These are phyloP conservation scores for Pseudanteris insignis DNA, from an alignment of 2,888 invertebrate genomes.

Conservation along the genomic window DNA sequence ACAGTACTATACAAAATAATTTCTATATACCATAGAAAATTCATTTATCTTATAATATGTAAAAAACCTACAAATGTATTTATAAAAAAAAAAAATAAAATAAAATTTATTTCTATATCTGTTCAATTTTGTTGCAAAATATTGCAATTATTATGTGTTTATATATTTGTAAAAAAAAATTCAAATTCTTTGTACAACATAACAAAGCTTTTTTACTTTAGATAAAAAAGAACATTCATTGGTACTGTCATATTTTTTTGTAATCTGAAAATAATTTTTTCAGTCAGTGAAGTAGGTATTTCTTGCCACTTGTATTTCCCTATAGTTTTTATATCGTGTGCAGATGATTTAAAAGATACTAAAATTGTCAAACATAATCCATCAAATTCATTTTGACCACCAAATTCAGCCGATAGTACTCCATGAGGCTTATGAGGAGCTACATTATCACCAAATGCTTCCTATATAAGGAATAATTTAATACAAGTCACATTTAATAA, in stretches of 20 bases:
- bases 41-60: too few relatives aligned
- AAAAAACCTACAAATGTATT: too few relatives aligned
- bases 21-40: too few relatives aligned
- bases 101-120: too few relatives aligned
- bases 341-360: constrained; percentile 83
- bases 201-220: constrained; percentile 9
- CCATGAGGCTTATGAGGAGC: constrained; percentile 87
- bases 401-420: constrained; percentile 79
- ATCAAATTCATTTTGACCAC: constrained; percentile 71
- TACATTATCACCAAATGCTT: constrained; percentile 88
- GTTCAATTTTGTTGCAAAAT: too few relatives aligned
- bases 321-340: constrained; percentile 87
- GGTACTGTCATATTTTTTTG: constrained; percentile 82
- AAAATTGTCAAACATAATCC: constrained; percentile 84
- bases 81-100: background rate
- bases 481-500: constrained; percentile 2
- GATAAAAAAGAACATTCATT: constrained; percentile 72
- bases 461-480: constrained; percentile 63
- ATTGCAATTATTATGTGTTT: too few relatives aligned
- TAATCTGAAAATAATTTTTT: constrained; percentile 74
- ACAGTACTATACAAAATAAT: too few relatives aligned
- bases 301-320: constrained; percentile 93
- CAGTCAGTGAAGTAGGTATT: constrained; percentile 75
- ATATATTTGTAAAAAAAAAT: too few relatives aligned
- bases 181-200: background rate